Conservation (phyloP, 2,888 invertebrate genomes). For the Galerucella calmariensis region DNA sequence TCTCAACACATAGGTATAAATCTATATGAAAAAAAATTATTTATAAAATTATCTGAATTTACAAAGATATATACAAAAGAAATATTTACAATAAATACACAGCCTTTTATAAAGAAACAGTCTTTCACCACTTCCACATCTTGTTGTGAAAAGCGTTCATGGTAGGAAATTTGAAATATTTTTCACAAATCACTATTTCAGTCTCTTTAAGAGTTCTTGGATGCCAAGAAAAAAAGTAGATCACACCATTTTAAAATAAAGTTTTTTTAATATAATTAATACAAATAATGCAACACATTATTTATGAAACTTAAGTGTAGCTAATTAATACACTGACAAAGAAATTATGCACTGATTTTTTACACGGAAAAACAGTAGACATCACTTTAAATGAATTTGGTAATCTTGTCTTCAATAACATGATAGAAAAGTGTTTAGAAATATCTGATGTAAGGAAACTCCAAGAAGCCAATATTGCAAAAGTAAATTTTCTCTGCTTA, state of each 20-base stretch:
- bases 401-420: slow-evolving; percentile 5
- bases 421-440: not conserved
- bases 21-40: not conserved
- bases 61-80: slow-evolving; percentile 18
- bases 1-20: slow-evolving; percentile 5
- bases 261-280: slow-evolving; percentile 51
- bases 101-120: slow-evolving; percentile 9
- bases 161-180: not conserved
- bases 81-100: slow-evolving; percentile 16
- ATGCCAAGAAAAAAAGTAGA: slow-evolving; percentile 25
- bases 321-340: slow-evolving; percentile 38
- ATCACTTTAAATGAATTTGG: slow-evolving; percentile 14
- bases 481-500: not conserved
- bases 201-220: slow-evolving; percentile 14
- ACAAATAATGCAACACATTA: slow-evolving; percentile 49
- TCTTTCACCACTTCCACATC: slow-evolving; percentile 1
- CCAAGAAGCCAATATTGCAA: slow-evolving; percentile 3
- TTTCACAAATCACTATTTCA: slow-evolving; percentile 24
- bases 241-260: slow-evolving; percentile 31
- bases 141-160: slow-evolving; percentile 5
- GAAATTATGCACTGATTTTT: slow-evolving; percentile 38
- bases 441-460: slow-evolving; percentile 8
- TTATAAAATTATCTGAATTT: slow-evolving; percentile 14
- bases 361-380: slow-evolving; percentile 12
- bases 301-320: slow-evolving; percentile 42